phyloP scores from a whole-genome alignment of 2,113 vertebrate genomes.

The Microtus ochrogaster region DNA sequence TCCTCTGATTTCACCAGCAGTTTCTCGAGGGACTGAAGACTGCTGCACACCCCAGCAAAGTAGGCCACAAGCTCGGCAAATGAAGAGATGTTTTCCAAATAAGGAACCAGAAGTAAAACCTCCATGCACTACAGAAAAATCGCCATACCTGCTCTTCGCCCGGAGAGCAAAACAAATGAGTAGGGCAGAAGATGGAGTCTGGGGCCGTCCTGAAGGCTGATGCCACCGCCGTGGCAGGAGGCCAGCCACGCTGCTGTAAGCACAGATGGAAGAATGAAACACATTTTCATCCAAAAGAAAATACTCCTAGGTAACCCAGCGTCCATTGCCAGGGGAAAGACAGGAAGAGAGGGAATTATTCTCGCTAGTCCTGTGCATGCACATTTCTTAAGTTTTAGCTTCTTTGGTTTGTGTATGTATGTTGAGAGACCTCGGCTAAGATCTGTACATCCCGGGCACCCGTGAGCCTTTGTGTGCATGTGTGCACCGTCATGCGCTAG shows the following conservation, averaged over 20 bases:
- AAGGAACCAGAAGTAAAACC: slow-evolving; percentile 79
- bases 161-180: slow-evolving; percentile 80
- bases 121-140: slow-evolving; percentile 75
- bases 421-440: background rate
- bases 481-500: background rate
- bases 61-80: slow-evolving; percentile 82
- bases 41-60: slow-evolving; percentile 77
- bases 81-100: slow-evolving; percentile 82
- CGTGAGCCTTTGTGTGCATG: background rate
- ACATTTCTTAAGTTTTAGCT: background rate
- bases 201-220: slow-evolving; percentile 84
- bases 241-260: slow-evolving; percentile 79
- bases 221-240: slow-evolving; percentile 78
- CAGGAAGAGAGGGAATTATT: slow-evolving; percentile 63
- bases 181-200: slow-evolving; percentile 76
- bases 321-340: slow-evolving; percentile 81
- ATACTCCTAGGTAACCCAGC: slow-evolving; percentile 80
- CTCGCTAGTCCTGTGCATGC: slow-evolving; percentile 69
- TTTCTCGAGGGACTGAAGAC: slow-evolving; percentile 77
- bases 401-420: background rate
- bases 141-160: slow-evolving; percentile 80
- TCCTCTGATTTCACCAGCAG: slow-evolving; percentile 56
- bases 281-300: slow-evolving; percentile 82
- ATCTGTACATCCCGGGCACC: background rate
- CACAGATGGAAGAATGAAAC: slow-evolving; percentile 86